Percentiles rank a stretch among this genome's conserved stretches.
Conservation (phyloP, 1,140 invertebrate species). For the Tetragonula clypearis region DNA sequence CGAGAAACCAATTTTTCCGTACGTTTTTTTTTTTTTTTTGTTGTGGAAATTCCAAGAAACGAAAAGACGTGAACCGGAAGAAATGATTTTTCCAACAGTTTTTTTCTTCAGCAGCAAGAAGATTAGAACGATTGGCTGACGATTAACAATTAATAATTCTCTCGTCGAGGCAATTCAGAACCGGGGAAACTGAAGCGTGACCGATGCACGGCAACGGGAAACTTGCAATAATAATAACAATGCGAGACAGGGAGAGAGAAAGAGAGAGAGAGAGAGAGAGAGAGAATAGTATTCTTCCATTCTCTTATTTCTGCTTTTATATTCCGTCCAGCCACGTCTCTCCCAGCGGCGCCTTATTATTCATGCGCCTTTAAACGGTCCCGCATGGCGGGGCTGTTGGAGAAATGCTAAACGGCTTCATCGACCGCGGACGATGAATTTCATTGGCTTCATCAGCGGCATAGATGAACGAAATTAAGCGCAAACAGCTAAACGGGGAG, state of each 20-base stretch:
- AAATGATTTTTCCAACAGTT: background rate
- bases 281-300: conserved; percentile 17
- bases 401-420: conserved; percentile 49
- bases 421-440: conserved; percentile 41
- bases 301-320: conserved; percentile 48
- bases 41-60: background rate
- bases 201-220: background rate
- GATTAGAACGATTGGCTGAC: conserved; percentile 2
- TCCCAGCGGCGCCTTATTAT: conserved; percentile 46
- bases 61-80: no score
- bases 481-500: background rate
- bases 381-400: conserved; percentile 20
- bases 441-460: conserved; percentile 47
- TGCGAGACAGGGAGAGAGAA: background rate
- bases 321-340: conserved; percentile 42
- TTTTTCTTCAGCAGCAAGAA: conserved; percentile 16
- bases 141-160: conserved; percentile 50
- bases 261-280: background rate
- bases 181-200: background rate
- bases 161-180: conserved; percentile 2
- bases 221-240: conserved; percentile 48
- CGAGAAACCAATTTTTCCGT: background rate
- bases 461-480: conserved; percentile 41
- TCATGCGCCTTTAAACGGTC: conserved; percentile 53
- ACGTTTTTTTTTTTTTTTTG: no score